Percentiles rank a stretch among this genome's conserved stretches.
Conservation (phyloP, 53 echinoderm and acorn worm species). For the Zoroaster sp. region DNA sequence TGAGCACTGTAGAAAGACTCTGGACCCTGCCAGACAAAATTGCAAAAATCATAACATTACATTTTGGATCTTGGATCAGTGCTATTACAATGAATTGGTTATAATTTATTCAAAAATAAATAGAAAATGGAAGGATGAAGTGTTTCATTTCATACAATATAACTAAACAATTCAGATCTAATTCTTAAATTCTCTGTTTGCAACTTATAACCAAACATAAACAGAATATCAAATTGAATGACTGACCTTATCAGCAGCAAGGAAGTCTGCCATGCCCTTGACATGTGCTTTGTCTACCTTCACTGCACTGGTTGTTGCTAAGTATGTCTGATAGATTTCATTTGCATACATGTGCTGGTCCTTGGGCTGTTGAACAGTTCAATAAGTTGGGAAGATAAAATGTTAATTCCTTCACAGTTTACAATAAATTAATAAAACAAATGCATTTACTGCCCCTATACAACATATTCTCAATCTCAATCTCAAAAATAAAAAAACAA, state of each 20-base stretch:
- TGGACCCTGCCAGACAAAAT: conserved; percentile 61
- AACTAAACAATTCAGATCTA: no score
- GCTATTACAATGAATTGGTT: neutral
- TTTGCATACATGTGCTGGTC: conserved; percentile 88
- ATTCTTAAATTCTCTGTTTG: no score
- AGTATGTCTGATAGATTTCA: conserved; percentile 86
- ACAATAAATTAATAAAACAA: no score
- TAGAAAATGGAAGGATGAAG: no score
- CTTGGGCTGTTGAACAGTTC: conserved; percentile 49
- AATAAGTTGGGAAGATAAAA: neutral
- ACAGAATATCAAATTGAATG: no score
- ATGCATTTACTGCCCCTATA: no score
- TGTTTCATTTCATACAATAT: no score
- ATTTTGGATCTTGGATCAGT: neutral
- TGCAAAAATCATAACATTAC: neutral
- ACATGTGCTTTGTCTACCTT: conserved; percentile 71
- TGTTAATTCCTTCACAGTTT: no score
- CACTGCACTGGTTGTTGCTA: conserved; percentile 86
- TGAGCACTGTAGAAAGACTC: conserved; percentile 97
- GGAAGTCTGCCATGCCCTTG: conserved; percentile 85
- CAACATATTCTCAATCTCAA: no score
- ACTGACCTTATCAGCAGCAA: conserved; percentile 87
- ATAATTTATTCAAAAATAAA: no score
- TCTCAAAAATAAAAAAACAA: no score
- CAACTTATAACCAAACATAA: no score